Evolutionary conservation across 2,113 vertebrate genomes (phyloP), one percentile per base, ranked within the genome.

Genomic region (Thamnaconus septentrionalis): DNA sequence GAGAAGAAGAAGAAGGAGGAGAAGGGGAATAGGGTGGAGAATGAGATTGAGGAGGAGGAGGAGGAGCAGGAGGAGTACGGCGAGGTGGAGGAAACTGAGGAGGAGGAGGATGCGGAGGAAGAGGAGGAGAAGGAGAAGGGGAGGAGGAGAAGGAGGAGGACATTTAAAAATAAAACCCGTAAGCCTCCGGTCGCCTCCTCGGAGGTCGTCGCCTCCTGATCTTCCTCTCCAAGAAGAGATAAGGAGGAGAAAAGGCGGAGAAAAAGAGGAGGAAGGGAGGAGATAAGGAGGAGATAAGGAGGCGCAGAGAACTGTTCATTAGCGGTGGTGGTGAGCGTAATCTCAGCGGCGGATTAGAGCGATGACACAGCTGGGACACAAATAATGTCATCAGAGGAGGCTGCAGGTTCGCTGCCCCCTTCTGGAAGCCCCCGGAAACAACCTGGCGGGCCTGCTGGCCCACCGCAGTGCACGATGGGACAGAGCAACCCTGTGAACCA

Each of bases 321-420:
- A 86, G 66, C 66, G 53, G 31, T 75, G 69, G 64, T 42, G 1
- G 76, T 80, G 71, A 66, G 76, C 76, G 64, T 78, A 86, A 86
- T 86, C 87, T 77, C 54, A 68, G 59, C n/a, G 11, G 68, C 69
- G 86, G 88, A 88, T 89, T 87, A 87, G 68, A 87, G 83, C 82
- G 85, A 87, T 87, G 85, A 85, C 80, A 75, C 81, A 78, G 79
- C 11, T 0, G 82, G 76, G 69, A 73, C 61, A 68, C 72, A 72
- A 61, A 74, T 84, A 84, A 88, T 83, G 86, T 85, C 74, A 79
- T 78, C 75, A 84, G 42, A 79, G 56, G 67, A 64, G 48, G 52
- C 59, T 69, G 61, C 61, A 44, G 63, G 60, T 61, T 66, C 65
- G 69, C 61, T 63, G 46, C 8, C 53, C 53, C 47, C 51, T 66